Base-by-base conservation (phyloP, 2,797 vertebrate genomes). In the Anableps anableps region DNA sequence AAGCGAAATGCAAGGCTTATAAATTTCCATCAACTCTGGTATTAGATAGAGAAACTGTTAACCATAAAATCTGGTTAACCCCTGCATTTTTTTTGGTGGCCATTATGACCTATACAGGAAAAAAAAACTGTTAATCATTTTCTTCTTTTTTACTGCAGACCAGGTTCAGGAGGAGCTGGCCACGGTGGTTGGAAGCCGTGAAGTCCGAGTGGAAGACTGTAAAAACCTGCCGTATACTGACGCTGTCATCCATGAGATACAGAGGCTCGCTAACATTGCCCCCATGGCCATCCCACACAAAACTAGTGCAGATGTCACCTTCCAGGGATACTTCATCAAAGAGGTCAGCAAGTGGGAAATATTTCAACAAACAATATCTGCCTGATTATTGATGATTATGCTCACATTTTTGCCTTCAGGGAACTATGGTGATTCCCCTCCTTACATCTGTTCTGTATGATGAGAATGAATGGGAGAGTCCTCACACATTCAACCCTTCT, bases 231-330 rank as follows among this genome's bases (percentile, higher is more conserved):
- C 92, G 0, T 95, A 89, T 80, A 89, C 85, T 21, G 83, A 95
- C 0, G 94, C 94, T 11, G 94, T 94, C 48, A 88, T 95, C 66
- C 93, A 94, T 13, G 94, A 95, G 85, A 84, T 58, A n/a, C 94
- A 94, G 91, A 89, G 93, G 76, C 38, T 91, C 34, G 86, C 81
- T 26, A 89, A 83, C 81, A 82, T 95, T 13, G 3, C 71, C 26
- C 93, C 94, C 36, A 41, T 90, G 75, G 7, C 89, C 7, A 0
- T 94, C 31, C 86, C 89, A 80, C 94, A 94, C 68, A 78, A 72
- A 82, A 93, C 94, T 78, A 89, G 58, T 81, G 29, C 0, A 78
- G 93, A 96, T 16, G 76, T 95, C 38, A 91, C 76, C 64, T 93
- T 96, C 66, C 88, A 87, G 66, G 94, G 90, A 19, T 93, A 90